A percentile compares a stretch with the other conserved stretches of the same genome.
phyloP scores from a whole-genome alignment of 2,113 vertebrate species.

The Corythornis madagascariensis region DNA sequence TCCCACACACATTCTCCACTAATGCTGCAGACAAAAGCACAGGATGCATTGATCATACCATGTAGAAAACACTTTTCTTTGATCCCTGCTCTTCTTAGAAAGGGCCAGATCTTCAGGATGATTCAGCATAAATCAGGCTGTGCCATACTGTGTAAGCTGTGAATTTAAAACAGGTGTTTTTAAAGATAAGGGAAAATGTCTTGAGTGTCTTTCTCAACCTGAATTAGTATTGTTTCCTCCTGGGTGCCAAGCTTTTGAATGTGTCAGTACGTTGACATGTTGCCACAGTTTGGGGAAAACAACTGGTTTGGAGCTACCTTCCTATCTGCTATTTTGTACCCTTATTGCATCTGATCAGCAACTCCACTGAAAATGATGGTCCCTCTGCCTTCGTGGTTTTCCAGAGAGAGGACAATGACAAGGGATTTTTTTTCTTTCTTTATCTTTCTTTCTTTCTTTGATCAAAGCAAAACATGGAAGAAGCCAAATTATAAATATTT shows the following conservation, averaged over 20 bases:
- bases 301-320: background rate
- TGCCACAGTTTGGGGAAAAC: background rate
- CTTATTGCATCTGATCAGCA: background rate
- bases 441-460: background rate
- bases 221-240: background rate
- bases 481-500: constrained; percentile 42
- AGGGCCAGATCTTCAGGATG: background rate
- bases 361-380: background rate
- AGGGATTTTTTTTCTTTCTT: background rate
- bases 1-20: background rate
- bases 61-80: background rate
- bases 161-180: background rate
- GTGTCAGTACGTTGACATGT: background rate
- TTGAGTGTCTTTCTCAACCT: background rate
- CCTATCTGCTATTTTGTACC: background rate
- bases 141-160: background rate
- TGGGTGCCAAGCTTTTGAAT: background rate
- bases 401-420: background rate
- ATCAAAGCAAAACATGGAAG: background rate
- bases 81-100: background rate
- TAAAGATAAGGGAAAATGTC: background rate
- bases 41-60: background rate
- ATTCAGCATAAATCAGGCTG: background rate
- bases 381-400: background rate
- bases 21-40: background rate